Base-by-base conservation (phyloP, 2,888 invertebrate genomes). In the Lymantria dispar region DNA sequence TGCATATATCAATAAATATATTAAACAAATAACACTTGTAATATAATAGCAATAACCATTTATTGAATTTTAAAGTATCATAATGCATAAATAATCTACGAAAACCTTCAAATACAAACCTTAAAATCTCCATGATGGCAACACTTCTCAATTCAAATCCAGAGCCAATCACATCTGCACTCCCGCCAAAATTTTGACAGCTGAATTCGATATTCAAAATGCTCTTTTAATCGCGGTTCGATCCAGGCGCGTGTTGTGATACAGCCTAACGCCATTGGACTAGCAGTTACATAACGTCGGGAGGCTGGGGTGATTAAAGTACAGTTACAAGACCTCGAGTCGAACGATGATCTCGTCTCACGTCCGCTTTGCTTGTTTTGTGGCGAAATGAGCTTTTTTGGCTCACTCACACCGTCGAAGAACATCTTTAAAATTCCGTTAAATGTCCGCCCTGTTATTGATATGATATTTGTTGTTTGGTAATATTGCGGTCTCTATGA, bases 241-340 rank as follows among this genome's bases (percentile, higher is more conserved):
- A 72, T 75, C 78, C 74, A 75, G 67, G 73, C 70, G 76, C 83
- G 85, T 83, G 78, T 68, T 75, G 70, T 76, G 74, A 68, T 73
- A 75, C 62, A 70, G 84, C 75, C 80, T 68, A 80, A 76, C 81
- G 76, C 73, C 65, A 62, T 76, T 82, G 85, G 85, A 90, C 90
- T 90, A 87, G 80, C 68, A 71, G 81, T 90, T 89, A 81, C 87
- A 76, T 90, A 88, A 90, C 76, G 78, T 62, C 71, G 79, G 83
- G 82, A 86, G 81, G 76, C 82, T 81, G 81, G 60, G 66, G 65
- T 76, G 80, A 82, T 83, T 75, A 78, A 77, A 83, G 83, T 91
- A 92, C 92, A 85, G 91, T 92, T 92, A 92, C 70, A 78, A 88
- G 89, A 85, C 88, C 90, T 87, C 88, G 83, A 73, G 45, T 67